A percentile compares a stretch with the other conserved stretches of the same genome.
phyloP scores from a whole-genome alignment of 2,113 vertebrate genomes.

The Cyprinodon variegatus region DNA sequence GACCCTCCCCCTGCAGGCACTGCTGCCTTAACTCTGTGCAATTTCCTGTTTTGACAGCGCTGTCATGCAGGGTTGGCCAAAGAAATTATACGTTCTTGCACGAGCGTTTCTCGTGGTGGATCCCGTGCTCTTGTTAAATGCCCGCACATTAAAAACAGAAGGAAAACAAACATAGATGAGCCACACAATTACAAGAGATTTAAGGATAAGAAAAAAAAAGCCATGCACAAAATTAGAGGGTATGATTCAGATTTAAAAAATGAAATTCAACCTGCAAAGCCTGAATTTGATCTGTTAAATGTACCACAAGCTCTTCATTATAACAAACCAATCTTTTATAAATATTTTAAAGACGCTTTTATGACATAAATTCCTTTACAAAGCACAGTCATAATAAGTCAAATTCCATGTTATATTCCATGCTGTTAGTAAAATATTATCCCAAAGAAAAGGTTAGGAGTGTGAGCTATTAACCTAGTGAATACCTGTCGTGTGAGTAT shows the following conservation, averaged over 20 bases:
- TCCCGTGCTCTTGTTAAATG: slow-evolving; percentile 46
- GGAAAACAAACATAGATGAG: background rate
- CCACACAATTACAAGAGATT: slow-evolving; percentile 1
- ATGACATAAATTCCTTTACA: background rate
- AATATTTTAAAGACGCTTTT: background rate
- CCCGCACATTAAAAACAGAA: slow-evolving; percentile 13
- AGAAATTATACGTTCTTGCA: slow-evolving; percentile 40
- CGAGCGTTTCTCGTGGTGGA: slow-evolving; percentile 39
- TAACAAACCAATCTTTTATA: background rate
- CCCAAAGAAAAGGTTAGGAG: slow-evolving; percentile 49
- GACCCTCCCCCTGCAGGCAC: slow-evolving; percentile 19
- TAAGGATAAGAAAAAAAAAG: background rate
- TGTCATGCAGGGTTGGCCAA: slow-evolving; percentile 40
- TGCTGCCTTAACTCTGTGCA: slow-evolving; percentile 28
- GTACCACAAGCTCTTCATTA: background rate
- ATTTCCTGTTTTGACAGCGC: slow-evolving; percentile 65
- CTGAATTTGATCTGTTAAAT: background rate
- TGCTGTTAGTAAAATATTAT: slow-evolving; percentile 56
- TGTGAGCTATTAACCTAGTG: slow-evolving; percentile 51
- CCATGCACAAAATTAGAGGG: background rate
- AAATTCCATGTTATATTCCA: slow-evolving; percentile 21
- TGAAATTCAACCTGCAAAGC: background rate
- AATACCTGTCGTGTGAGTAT: slow-evolving; percentile 72
- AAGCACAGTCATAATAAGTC: background rate
- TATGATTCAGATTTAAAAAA: background rate